These are phyloP conservation scores for Huso huso DNA, from an alignment of 2,797 vertebrate genomes.

Conservation along the genomic window DNA sequence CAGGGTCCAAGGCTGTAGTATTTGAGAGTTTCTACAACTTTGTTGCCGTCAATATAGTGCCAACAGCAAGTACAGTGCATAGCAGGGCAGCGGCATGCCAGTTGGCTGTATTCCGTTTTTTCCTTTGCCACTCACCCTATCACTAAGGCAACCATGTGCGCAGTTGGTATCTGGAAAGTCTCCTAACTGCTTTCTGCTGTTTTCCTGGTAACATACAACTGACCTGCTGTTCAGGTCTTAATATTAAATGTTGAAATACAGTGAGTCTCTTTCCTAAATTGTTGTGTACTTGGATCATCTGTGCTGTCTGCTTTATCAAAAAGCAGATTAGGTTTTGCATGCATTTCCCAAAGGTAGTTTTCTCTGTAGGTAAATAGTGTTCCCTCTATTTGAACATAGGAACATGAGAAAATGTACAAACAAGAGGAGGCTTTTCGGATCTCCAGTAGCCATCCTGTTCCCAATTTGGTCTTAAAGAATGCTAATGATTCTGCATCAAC, in stretches of 20 bases:
- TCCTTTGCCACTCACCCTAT: constrained; percentile 44
- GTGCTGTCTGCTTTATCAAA: no score
- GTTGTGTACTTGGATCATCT: no score
- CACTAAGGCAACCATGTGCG: constrained; percentile 52
- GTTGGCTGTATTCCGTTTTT: constrained; percentile 4
- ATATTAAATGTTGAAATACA: no score
- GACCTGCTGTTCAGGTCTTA: no score
- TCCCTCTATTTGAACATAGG: not conserved
- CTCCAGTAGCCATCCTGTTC: not conserved
- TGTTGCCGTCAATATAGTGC: constrained; percentile 34
- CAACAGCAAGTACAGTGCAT: constrained; percentile 42
- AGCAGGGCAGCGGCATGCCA: constrained; percentile 22
- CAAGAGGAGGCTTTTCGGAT: not conserved
- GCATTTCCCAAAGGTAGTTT: no score
- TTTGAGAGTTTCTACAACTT: no score
- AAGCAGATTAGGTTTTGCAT: no score
- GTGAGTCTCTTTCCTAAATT: no score
- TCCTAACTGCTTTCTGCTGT: constrained; percentile 45
- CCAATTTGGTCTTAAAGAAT: no score
- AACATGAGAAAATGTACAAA: not conserved
- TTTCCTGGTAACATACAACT: not conserved
- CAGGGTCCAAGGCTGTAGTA: no score
- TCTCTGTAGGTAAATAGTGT: no score
- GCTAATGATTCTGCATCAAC: no score
- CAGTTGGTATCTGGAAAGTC: constrained; percentile 36